Conservation (phyloP, 2,113 vertebrate species). For the Tragelaphus scriptus region DNA sequence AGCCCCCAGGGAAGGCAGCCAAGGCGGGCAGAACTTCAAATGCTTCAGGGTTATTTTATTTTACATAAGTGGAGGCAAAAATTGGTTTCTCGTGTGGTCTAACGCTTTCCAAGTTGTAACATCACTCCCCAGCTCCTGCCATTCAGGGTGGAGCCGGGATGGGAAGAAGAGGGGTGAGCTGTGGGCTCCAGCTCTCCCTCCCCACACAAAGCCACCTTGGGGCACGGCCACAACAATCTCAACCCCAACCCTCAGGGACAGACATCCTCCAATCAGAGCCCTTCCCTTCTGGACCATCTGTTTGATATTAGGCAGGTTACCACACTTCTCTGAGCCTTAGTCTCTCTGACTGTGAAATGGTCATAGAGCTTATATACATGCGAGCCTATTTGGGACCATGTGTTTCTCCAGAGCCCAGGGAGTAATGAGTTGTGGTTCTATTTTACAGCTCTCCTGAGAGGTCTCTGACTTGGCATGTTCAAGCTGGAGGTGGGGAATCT, state of each 20-base stretch:
- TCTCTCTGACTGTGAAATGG: neutral
- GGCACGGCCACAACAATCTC: neutral
- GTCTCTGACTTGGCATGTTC: neutral
- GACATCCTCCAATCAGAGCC: neutral
- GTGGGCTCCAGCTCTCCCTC: neutral
- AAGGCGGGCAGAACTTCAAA: slow-evolving; percentile 53
- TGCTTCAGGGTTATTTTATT: slow-evolving; percentile 51
- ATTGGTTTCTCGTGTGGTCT: slow-evolving; percentile 59
- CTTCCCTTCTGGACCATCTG: neutral
- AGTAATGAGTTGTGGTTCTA: neutral
- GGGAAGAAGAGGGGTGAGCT: neutral
- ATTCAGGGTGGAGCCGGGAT: neutral
- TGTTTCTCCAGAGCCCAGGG: neutral
- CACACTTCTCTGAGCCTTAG: neutral
- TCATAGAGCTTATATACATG: accelerated
- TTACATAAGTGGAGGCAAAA: slow-evolving; percentile 63
- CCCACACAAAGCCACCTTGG: neutral
- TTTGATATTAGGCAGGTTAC: neutral
- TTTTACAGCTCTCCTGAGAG: neutral
- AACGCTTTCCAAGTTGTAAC: slow-evolving; percentile 22
- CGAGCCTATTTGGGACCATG: accelerated
- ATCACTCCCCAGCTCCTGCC: neutral
- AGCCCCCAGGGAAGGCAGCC: slow-evolving; percentile 26
- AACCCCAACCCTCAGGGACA: neutral
- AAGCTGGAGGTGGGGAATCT: neutral